phyloP scores from a whole-genome alignment of 1,140 invertebrate genomes.

The Heliconius melpomene region DNA sequence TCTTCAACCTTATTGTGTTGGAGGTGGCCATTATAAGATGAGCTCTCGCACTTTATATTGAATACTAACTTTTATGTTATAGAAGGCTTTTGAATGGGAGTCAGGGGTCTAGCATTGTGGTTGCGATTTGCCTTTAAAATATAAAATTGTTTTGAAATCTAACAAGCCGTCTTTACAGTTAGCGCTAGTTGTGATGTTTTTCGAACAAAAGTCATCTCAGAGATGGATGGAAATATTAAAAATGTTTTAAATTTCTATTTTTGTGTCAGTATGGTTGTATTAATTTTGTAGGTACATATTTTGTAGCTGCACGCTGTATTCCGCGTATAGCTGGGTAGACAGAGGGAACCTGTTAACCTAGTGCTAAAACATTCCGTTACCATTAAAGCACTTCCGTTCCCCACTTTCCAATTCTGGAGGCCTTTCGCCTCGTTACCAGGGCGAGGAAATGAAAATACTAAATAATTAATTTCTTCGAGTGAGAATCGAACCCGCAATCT shows the following conservation, averaged over 20 bases:
- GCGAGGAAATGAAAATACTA: no score
- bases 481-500: no score
- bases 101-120: slow-evolving; percentile 22
- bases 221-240: background rate
- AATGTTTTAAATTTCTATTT: background rate
- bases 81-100: slow-evolving; percentile 22
- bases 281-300: no score
- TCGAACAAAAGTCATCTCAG: slow-evolving; percentile 22
- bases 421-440: no score
- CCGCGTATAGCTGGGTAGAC: no score
- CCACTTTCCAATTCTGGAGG: no score
- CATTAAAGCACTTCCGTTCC: no score
- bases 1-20: slow-evolving; percentile 29
- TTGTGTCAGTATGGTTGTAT: background rate
- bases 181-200: slow-evolving; percentile 25
- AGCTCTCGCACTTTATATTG: slow-evolving; percentile 36
- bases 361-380: no score
- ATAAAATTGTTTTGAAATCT: slow-evolving; percentile 40
- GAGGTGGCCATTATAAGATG: slow-evolving; percentile 28
- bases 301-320: no score
- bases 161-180: slow-evolving; percentile 28
- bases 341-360: no score
- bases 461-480: no score
- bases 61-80: slow-evolving; percentile 16
- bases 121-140: slow-evolving; percentile 39